These are phyloP conservation scores for Molossus molossus DNA, from an alignment of 2,797 vertebrate species.

Conservation along the genomic window DNA sequence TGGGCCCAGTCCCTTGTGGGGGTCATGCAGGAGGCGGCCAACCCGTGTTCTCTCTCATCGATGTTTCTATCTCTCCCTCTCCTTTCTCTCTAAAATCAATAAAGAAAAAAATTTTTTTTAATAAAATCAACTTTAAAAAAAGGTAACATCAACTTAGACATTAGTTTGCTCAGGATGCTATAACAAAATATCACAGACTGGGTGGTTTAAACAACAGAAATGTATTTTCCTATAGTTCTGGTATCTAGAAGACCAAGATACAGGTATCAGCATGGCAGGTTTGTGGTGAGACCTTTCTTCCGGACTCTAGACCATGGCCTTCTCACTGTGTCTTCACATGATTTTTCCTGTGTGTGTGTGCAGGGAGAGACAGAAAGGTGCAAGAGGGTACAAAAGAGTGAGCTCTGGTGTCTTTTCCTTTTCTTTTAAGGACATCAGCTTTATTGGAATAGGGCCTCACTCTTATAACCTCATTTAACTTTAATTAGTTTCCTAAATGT, in stretches of 20 bases:
- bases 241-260: not conserved
- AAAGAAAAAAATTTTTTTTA: no score
- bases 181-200: not conserved
- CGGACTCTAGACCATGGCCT: not conserved
- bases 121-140: no score
- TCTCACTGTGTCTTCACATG: not conserved
- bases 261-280: not conserved
- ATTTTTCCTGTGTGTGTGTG: not conserved
- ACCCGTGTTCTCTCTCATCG: no score
- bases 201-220: not conserved
- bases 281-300: not conserved
- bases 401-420: not conserved
- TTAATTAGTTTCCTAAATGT: not conserved
- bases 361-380: not conserved
- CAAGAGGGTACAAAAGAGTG: not conserved
- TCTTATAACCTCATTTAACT: not conserved
- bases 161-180: no score
- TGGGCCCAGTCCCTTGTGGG: no score
- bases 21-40: no score
- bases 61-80: no score
- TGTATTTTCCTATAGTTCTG: not conserved
- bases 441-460: not conserved
- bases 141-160: not conserved
- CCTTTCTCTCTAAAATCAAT: no score
- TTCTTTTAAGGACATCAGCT: not conserved